Base-by-base conservation (phyloP, 2,797 vertebrate species). In the Pangasius krempfi region DNA sequence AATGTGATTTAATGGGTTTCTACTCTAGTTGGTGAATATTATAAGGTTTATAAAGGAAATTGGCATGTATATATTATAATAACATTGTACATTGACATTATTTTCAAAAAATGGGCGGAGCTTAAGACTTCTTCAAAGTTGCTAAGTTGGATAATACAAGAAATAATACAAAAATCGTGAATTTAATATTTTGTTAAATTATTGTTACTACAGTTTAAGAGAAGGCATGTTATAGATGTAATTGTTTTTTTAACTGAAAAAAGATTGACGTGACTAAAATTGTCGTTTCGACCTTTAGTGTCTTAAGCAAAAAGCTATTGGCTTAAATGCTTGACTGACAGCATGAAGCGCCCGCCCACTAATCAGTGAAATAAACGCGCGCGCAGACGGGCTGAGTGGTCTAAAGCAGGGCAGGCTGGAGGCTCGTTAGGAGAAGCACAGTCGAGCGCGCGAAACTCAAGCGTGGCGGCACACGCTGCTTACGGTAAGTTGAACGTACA, bases 281-380 rank as follows among this genome's bases (percentile, higher is more conserved):
- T 10, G n/a, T 20, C n/a, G 4, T 56, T 37, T 56, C 18, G 16
- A 54, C 75, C 27, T 54, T n/a, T 9, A 54, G n/a, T 2, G 52
- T 37, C 10, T 40, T 37, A 58, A 10, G 20, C 50, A 37, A 58
- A 58, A 80, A 20, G 1, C 52, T 58, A 60, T 70, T 33, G 62
- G n/a, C 0, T 84, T 22, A 86, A 79, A 82, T 40, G 37, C 5
- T 73, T 81, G 68, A 82, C n/a, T 66, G 68, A 75, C 88, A 66
- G 50, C 8, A 44, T 2, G 14, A 56, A 54, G 30, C 16, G 6
- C 40, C 80, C 84, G 54, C 72, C 81, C 60, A 84, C 44, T 52
- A 66, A 70, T 79, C 72, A 79, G 27, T 84, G 2, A 84, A 84
- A 56, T 60, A 47, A 60, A 8, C n/a, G 9, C 25, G 73, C 16